These are phyloP conservation scores for Spilarctia lutea DNA, from an alignment of 2,888 invertebrate genomes.

Conservation along the genomic window DNA sequence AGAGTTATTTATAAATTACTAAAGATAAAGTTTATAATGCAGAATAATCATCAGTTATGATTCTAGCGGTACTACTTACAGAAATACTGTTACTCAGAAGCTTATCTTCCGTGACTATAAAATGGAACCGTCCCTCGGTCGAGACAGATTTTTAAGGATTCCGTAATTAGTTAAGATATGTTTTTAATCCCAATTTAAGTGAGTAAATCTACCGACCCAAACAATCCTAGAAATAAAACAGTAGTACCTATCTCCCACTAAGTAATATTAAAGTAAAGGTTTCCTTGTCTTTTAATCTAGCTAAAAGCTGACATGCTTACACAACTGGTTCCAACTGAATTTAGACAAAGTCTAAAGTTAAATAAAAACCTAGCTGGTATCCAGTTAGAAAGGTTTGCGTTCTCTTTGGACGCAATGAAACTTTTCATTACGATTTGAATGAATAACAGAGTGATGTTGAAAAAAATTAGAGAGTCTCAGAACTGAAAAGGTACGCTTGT, in stretches of 20 bases:
- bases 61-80: too few relatives aligned
- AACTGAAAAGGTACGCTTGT: slow-evolving; percentile 3
- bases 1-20: too few relatives aligned
- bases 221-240: slow-evolving; percentile 18
- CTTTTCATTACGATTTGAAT: slow-evolving; percentile 28
- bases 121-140: not conserved
- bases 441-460: slow-evolving; percentile 18
- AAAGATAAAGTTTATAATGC: too few relatives aligned
- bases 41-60: too few relatives aligned
- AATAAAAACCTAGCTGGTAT: slow-evolving; percentile 29
- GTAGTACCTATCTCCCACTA: slow-evolving; percentile 11
- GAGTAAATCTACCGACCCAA: not conserved
- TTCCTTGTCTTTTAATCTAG: slow-evolving; percentile 45
- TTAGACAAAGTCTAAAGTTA: slow-evolving; percentile 40
- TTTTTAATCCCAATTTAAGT: not conserved
- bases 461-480: slow-evolving; percentile 2
- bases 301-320: slow-evolving; percentile 37
- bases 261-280: slow-evolving; percentile 25
- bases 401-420: slow-evolving; percentile 19
- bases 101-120: not conserved
- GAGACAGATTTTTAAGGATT: too few relatives aligned
- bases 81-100: too few relatives aligned
- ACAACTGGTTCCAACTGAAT: slow-evolving; percentile 27
- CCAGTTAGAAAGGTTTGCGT: slow-evolving; percentile 13
- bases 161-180: not conserved